Conservation (phyloP, 2,797 vertebrate species). For the Poecilia wingei region DNA sequence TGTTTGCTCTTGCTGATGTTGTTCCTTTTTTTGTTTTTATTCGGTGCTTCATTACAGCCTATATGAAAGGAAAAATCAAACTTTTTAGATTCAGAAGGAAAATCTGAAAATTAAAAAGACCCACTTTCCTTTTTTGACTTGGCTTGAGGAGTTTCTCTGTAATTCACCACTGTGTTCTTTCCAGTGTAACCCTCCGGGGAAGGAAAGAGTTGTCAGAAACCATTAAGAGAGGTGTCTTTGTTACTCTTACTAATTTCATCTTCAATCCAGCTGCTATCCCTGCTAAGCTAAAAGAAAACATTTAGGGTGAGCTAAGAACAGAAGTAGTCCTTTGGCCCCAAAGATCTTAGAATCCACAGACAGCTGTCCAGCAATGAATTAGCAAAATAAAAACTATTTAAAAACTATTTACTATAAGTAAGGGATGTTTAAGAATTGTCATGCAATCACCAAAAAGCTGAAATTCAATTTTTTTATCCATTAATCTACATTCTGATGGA, state of each 20-base stretch:
- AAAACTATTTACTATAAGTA: neutral
- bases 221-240: conserved; percentile 53
- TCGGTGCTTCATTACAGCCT: neutral
- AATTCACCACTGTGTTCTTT: conserved; percentile 36
- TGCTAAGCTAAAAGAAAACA: conserved; percentile 44
- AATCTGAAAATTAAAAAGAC: neutral
- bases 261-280: conserved; percentile 43
- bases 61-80: neutral
- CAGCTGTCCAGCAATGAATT: conserved; percentile 37
- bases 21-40: neutral
- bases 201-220: conserved; percentile 38
- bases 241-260: conserved; percentile 44
- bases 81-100: neutral
- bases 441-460: conserved; percentile 1
- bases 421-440: conserved; percentile 8
- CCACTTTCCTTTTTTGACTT: conserved; percentile 15
- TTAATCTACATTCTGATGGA: too few species aligned
- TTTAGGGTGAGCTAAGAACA: conserved; percentile 29
- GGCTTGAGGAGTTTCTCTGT: conserved; percentile 11
- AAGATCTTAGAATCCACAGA: conserved; percentile 34
- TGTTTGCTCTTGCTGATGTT: neutral
- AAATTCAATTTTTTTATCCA: neutral
- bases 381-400: conserved; percentile 34
- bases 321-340: conserved; percentile 35
- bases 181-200: conserved; percentile 37